Evolutionary conservation across 64 coral and sea anemone genomes (phyloP), one percentile per base, ranked within the genome.

Genomic region (Cladopsammia gracilis): DNA sequence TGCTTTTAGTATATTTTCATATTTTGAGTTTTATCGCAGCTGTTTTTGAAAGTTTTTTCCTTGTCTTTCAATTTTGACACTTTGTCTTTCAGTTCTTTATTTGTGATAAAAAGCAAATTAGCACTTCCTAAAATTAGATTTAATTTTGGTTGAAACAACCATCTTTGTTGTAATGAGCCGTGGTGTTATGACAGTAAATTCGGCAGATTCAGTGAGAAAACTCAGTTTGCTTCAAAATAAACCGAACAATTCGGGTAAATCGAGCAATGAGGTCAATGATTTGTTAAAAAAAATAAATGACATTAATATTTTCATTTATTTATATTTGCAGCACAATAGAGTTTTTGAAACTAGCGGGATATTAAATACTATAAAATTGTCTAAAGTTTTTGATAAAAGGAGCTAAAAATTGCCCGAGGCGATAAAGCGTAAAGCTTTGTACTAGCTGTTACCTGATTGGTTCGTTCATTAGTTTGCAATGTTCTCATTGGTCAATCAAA

Each of bases 401-500:
- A 34, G 0, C 34, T 34, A 2, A n/a, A n/a, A n/a, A n/a, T 66
- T 84, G 61, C 42, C 62, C 34, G 4, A 23, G 3, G 20, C 20
- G 20, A 49, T 62, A 43, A 77, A 77, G 48, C 75, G 48, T 77
- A 16, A 25, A 54, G 75, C 75, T 57, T 77, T 77, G 75, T 77
- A 24, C 7, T 53, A 48, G 49, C 75, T 77, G 9, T 56, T 26
- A 24, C 5, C 3, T 68, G 61, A 84, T 84, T 84, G 80, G 80
- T 44, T 50, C 2, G 47, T 67, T 50, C 13, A 48, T 24, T 44
- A 50, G 4, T 24, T 13, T 84, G n/a, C 43, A 6, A 6, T 10
- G 49, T 72, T 88, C 11, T 56, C 51, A 90, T 94, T 98, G 93
- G 96, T 86, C 24, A 19, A 69, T 19, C 19, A 58, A 44, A 89